Evolutionary conservation across 1,140 invertebrate species (phyloP), one percentile per base, ranked within the genome.

Genomic region (Ditylenchus dipsaci): DNA sequence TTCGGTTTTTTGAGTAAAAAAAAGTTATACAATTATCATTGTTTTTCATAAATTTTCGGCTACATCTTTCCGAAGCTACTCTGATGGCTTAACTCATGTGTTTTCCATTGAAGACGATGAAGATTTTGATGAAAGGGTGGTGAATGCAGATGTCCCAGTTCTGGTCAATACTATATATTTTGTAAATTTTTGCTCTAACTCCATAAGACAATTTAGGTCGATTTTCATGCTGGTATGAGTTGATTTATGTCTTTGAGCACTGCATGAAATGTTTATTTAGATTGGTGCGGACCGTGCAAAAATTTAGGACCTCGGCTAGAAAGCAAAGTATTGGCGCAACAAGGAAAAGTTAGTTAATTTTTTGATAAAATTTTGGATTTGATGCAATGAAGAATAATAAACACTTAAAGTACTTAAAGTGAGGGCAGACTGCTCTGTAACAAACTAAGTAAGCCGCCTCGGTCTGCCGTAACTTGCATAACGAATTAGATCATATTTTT

Each of bases 261-360:
- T n/a, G n/a, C n/a, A n/a, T n/a, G n/a, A n/a, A n/a, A n/a, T n/a
- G n/a, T n/a, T n/a, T 8, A n/a, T 68, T 67, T 26, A 21, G 17
- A 38, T 21, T 71, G 70, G 70, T 63, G 73, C 49, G 72, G 72
- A 1, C 72, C 72, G 15, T 73, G 72, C 45, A 57, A 74, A 47
- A 73, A 60, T 61, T 60, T 76, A 49, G 17, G 26, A 0, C 72
- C 72, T 8, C 38, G 72, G 42, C 53, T 73, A 27, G 64, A 74
- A 63, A 38, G 56, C 7, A 70, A 70, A 62, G 68, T 70, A 26
- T 19, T 21, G 11, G 67, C 17, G 17, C 68, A 69, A 17, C 47
- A 56, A 43, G 68, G 68, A 21, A 29, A 70, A 38, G 68, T 70
- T 17, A 26, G 45, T 53, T 26, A 38, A 38, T 38, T 38, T n/a